Evolutionary conservation across 2,797 vertebrate species (phyloP).

Genomic region (Hippoglossus hippoglossus): DNA sequence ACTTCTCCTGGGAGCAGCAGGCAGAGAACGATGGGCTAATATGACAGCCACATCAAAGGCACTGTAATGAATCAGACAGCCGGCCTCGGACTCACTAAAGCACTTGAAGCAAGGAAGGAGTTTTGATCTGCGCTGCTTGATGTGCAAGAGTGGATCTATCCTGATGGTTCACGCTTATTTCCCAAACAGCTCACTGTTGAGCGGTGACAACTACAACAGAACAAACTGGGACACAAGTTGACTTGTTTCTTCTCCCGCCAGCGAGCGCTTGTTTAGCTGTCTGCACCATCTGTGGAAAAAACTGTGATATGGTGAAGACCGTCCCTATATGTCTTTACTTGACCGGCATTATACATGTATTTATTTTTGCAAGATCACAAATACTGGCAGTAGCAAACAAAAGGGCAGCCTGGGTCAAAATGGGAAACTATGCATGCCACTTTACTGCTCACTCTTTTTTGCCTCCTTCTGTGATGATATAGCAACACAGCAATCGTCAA

Average conservation of each 20-base stretch:
- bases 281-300: conserved; percentile 37
- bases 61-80: conserved; percentile 55
- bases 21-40: conserved; percentile 60
- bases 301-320: conserved; percentile 22
- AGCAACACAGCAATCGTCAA: neutral
- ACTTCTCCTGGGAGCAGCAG: conserved; percentile 61
- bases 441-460: conserved; percentile 4
- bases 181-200: conserved; percentile 19
- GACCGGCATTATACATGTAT: neutral
- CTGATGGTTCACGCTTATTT: conserved; percentile 30
- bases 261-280: conserved; percentile 34
- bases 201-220: conserved; percentile 44
- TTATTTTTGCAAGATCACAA: no score
- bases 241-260: conserved; percentile 26
- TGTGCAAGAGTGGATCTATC: conserved; percentile 29
- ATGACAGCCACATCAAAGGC: conserved; percentile 72
- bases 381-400: neutral
- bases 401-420: neutral
- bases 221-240: conserved; percentile 49
- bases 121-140: conserved; percentile 49
- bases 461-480: neutral
- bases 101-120: conserved; percentile 24
- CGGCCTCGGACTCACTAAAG: conserved; percentile 19
- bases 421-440: neutral
- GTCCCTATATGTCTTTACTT: neutral